phyloP scores from a whole-genome alignment of 2,888 invertebrate species.

The Steromphala cineraria region DNA sequence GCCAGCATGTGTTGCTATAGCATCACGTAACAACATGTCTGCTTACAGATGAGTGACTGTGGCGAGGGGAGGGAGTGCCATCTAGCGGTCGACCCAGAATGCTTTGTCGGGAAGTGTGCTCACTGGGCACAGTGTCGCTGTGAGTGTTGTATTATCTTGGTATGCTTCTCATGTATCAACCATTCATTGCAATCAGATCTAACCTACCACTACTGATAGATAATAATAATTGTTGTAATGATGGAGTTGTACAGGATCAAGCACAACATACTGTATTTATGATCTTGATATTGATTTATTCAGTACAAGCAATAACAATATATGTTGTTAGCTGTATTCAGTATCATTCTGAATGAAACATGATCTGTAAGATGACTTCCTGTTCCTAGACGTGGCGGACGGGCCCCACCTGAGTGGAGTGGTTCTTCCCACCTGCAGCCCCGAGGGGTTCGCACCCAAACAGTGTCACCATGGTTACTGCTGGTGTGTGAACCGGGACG shows the following conservation, averaged over 20 bases:
- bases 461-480: conserved; percentile 36
- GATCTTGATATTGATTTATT: too few species aligned
- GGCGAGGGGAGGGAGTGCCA: not conserved
- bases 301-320: too few species aligned
- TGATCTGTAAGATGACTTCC: not conserved
- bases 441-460: conserved; percentile 13
- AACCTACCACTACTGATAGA: too few species aligned
- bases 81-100: not conserved
- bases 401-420: conserved; percentile 14
- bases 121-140: conserved; percentile 10
- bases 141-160: not conserved
- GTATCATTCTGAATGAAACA: too few species aligned
- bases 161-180: too few species aligned
- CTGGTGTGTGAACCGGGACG: conserved; percentile 35
- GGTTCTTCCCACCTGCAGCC: conserved; percentile 26
- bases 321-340: too few species aligned
- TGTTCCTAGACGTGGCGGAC: not conserved
- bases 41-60: not conserved
- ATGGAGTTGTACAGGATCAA: too few species aligned
- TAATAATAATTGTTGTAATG: too few species aligned
- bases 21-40: too few species aligned
- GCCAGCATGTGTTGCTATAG: too few species aligned
- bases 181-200: too few species aligned
- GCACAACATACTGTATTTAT: too few species aligned
- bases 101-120: not conserved